phyloP scores from a whole-genome alignment of 1,140 invertebrate species.

The Saccostrea glomerata region DNA sequence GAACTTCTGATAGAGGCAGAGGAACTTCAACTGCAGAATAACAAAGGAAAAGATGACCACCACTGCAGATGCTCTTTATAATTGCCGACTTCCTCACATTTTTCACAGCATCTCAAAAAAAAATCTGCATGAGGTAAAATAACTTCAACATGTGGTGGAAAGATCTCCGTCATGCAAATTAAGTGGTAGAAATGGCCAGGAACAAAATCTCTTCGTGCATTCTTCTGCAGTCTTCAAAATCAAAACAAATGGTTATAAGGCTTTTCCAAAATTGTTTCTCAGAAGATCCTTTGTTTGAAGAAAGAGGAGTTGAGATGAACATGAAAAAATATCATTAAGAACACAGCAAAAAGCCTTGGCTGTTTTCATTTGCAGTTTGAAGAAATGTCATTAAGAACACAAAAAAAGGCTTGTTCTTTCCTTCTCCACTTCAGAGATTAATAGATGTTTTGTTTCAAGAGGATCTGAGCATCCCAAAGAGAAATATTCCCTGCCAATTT shows the following conservation, averaged over 20 bases:
- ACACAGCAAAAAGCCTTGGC: neutral
- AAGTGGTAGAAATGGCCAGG: conserved; percentile 28
- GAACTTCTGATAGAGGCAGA: neutral
- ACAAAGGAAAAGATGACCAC: conserved; percentile 25
- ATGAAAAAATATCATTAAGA: conserved; percentile 16
- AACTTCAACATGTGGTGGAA: conserved; percentile 19
- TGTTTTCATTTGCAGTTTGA: neutral
- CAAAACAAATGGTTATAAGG: neutral
- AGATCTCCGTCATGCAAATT: conserved; percentile 7
- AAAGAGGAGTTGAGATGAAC: neutral
- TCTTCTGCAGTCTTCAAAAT: conserved; percentile 28
- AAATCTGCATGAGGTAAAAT: conserved; percentile 13
- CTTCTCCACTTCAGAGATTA: neutral
- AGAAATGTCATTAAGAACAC: conserved; percentile 2
- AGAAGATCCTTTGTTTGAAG: conserved; percentile 24
- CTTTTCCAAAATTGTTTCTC: neutral
- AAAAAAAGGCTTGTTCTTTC: neutral
- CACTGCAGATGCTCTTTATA: conserved; percentile 6
- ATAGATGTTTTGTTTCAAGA: neutral
- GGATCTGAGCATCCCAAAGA: too few species aligned
- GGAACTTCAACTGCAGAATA: neutral
- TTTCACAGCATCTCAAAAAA: conserved; percentile 21
- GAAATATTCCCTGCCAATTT: too few species aligned
- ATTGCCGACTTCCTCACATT: conserved; percentile 29
- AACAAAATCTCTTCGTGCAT: neutral